Base-by-base conservation (phyloP, 1,140 invertebrate genomes). In the Drosophila micromelanica region DNA sequence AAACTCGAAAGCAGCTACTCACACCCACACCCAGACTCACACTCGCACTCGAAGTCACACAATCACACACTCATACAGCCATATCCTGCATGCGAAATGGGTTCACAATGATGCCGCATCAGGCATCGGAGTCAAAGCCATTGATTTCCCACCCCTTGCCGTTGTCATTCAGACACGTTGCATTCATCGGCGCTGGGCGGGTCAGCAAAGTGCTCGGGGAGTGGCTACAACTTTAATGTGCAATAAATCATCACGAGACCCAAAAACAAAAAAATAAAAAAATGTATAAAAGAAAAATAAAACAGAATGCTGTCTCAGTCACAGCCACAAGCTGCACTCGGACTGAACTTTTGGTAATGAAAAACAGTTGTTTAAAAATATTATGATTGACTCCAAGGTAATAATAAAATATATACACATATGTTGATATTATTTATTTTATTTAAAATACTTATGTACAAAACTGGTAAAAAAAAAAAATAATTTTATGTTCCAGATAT, bases 231-330 rank as follows among this genome's bases (percentile, higher is more conserved):
- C 51, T 78, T 74, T 65, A 75, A 72, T 71, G 70, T 60, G 63
- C 68, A 65, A 76, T 82, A 76, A 82, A 87, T 86, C 71, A 87
- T 80, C 60, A 56, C 45, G 67, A 64, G 43, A 49, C 65, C 73
- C 85, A 73, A 73, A 35, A 68, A 61, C 11, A 32, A 23, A 5
- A 51, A 51, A 4, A 27, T 32, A 42, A 40, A 45, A 1, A 13
- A 76, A 38, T 15, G 35, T 51, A 64, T 23, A 23, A 64, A 54
- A 79, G 52, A 38, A 49, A 73, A 55, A 57, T 56, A 13, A 62
- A 57, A 20, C 27, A 30, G 45, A 56, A 30, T 15, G 38, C 23
- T 35, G 9, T 6, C 12, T 11, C 35, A 32, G 27, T 49, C 46
- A 37, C 43, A 55, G 54, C 13, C 32, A 17, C 38, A 27, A 52